Base-by-base conservation (phyloP, 2,797 vertebrate species). In the Brachyrhaphis roseni region DNA sequence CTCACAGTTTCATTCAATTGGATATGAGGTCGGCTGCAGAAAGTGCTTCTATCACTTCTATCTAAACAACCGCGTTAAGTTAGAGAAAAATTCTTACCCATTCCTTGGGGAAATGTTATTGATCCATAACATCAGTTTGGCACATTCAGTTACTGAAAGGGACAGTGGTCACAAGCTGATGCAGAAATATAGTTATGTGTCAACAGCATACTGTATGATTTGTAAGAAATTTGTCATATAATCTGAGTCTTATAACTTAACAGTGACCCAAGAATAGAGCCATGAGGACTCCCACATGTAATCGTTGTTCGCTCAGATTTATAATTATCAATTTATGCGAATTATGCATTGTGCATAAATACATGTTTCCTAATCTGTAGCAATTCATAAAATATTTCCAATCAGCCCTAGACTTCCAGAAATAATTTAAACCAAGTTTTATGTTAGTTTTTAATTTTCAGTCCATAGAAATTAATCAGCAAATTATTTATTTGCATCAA, bases 401-500 rank as follows among this genome's bases (percentile, higher is more conserved):
- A 51, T 51, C 20, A 51, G 8, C 49, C 20, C 2, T 18, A 51
- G 49, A 51, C 6, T 51, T 23, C 6, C 49, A 51, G 20, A 51
- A 51, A 51, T 51, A 51, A 51, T 51, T 51, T 51, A 51, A 51
- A 51, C 20, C 49, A 23, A 8, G 8, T 8, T 23, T 20, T 51
- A 23, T 51, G 46, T 16, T 51, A 51, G 23, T 23, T 51, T 51
- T 51, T 51, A 5, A 7, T 10, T 51, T 23, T 51, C 49, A 8
- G 49, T 23, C 2, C 49, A 51, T 51, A 51, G 49, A 51, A 23
- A 51, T 8, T 51, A 23, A 8, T 23, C 2, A 51, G 20, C 7
- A 53, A 53, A 53, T 53, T 10, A 53, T 31, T 15, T 86, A 79
- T 90, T 89, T 89, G 82, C 73, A 55, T 85, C 71, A 75, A 78